phyloP scores from a whole-genome alignment of 1,140 invertebrate genomes.

The Globodera ellingtonae region DNA sequence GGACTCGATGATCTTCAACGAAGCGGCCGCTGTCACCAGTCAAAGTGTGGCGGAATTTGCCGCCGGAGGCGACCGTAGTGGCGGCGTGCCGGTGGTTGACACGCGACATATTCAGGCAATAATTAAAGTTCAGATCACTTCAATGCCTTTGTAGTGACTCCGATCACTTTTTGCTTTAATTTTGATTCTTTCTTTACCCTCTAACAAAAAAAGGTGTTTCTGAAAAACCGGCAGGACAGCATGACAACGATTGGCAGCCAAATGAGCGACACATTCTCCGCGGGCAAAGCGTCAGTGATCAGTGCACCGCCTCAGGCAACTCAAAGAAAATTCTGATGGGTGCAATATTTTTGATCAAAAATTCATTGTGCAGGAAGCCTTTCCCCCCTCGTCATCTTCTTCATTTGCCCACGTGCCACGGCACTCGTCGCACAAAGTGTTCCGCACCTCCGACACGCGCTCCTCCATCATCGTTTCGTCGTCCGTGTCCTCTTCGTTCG shows the following conservation, averaged over 20 bases:
- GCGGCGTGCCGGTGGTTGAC: slow-evolving; percentile 16
- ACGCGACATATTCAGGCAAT: slow-evolving; percentile 34
- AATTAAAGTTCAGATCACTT: not conserved
- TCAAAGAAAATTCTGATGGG: not conserved
- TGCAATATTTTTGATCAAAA: no score
- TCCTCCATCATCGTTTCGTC: not conserved
- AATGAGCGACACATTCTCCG: not conserved
- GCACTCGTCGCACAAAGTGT: slow-evolving; percentile 6
- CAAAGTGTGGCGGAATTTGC: not conserved
- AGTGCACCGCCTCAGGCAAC: not conserved
- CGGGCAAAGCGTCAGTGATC: not conserved
- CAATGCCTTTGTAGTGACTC: no score
- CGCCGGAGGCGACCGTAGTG: not conserved
- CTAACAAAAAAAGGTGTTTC: slow-evolving; percentile 3
- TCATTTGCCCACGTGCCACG: not conserved
- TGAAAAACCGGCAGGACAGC: slow-evolving; percentile 30
- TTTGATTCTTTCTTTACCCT: no score
- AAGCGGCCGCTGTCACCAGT: not conserved
- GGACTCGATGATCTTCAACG: slow-evolving; percentile 4
- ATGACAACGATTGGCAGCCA: not conserved
- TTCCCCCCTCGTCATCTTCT: no score
- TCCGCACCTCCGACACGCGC: slow-evolving; percentile 14
- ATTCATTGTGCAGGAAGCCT: not conserved
- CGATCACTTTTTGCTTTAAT: no score
- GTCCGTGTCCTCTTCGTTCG: slow-evolving; percentile 35